phyloP scores from a whole-genome alignment of 2,888 invertebrate genomes.

The Argynnis bischoffii region DNA sequence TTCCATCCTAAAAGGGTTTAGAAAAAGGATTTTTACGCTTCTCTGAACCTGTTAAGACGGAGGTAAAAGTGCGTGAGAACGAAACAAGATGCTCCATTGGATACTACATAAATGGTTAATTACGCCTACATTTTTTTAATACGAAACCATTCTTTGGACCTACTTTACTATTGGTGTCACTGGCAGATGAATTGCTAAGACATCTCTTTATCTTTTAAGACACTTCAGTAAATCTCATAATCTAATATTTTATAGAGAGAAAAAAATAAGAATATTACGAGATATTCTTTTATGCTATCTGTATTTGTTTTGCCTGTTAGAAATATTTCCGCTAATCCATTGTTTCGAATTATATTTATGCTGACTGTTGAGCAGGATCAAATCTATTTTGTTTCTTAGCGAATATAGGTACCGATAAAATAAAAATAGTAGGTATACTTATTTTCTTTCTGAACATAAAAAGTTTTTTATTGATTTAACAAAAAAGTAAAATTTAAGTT shows the following conservation, averaged over 20 bases:
- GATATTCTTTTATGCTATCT: neutral
- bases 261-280: neutral
- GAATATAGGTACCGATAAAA: no score
- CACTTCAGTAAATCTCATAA: conserved; percentile 7
- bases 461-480: no score
- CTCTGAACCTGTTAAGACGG: conserved; percentile 46
- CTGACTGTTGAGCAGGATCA: no score
- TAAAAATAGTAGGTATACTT: no score
- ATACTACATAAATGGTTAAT: conserved; percentile 60
- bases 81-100: conserved; percentile 62
- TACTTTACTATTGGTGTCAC: conserved; percentile 23
- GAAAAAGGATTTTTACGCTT: conserved; percentile 54
- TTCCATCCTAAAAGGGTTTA: conserved; percentile 40
- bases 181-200: conserved; percentile 16
- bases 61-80: conserved; percentile 65
- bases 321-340: neutral
- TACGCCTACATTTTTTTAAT: conserved; percentile 56
- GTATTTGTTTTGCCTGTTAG: neutral
- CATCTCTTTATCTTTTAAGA: conserved; percentile 4
- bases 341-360: neutral
- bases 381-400: no score
- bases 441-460: no score
- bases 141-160: conserved; percentile 30
- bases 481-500: no score
- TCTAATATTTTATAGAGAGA: conserved; percentile 2